Conservation (phyloP, 2,113 vertebrate genomes). For the Peromyscus polionotus region DNA sequence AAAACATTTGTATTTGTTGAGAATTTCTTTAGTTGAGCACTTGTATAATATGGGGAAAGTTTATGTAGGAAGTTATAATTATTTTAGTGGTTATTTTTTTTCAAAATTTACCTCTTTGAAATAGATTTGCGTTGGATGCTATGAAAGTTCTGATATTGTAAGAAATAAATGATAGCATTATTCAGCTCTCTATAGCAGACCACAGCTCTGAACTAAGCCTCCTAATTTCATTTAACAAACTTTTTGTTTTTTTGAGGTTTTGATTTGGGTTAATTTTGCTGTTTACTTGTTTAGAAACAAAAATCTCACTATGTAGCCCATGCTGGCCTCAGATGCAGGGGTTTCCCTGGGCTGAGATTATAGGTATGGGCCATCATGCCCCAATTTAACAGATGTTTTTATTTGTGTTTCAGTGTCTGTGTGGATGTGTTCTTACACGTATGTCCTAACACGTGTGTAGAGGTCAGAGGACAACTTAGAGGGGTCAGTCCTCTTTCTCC, state of each 20-base stretch:
- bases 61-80: not conserved
- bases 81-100: not conserved
- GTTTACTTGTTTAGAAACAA: not conserved
- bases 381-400: not conserved
- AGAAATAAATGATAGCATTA: not conserved
- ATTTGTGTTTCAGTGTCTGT: not conserved
- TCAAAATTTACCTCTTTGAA: conserved; percentile 30
- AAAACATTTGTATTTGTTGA: not conserved
- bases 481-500: not conserved
- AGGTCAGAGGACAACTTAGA: not conserved
- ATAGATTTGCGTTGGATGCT: not conserved
- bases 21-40: conserved; percentile 23
- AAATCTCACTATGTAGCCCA: not conserved
- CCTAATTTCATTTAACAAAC: not conserved
- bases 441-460: not conserved
- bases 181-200: not conserved
- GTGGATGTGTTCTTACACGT: not conserved
- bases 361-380: not conserved
- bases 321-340: not conserved
- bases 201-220: not conserved
- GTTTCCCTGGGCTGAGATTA: not conserved
- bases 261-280: not conserved
- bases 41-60: conserved; percentile 21
- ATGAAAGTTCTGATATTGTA: not conserved
- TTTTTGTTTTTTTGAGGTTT: not conserved